Evolutionary conservation across 2,888 invertebrate genomes (phyloP), one percentile per base, ranked within the genome.

Genomic region (Diaperis boleti): DNA sequence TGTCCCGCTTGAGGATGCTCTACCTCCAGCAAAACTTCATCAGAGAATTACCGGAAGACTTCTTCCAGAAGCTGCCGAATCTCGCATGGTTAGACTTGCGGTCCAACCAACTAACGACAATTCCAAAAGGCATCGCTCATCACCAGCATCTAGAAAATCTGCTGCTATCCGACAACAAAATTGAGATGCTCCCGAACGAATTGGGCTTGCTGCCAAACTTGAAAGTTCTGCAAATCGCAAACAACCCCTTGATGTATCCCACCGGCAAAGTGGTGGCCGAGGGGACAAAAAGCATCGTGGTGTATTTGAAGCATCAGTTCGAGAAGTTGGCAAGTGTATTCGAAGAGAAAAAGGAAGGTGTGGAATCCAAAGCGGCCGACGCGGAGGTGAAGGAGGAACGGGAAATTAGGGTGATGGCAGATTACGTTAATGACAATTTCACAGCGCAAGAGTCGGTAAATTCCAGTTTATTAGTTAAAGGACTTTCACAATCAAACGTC

Each of bases 41-140:
- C 1, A 76, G 73, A 50, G 72, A 73, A 31, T 74, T 90, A 37
- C 87, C 88, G 0, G 83, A 85, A 1, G 83, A 87, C 68, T 81
- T 90, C 50, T 90, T 90, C 71, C 77, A 79, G 11, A 79, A 78
- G 31, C 76, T 89, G 10, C 84, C 83, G 5, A 80, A 79, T 71
- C 81, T 90, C 1, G 84, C 83, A 75, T 90, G 89, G 86, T 76
- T 90, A 5, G 90, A 90, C 74, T 72, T 89, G 5, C 83, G 90
- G 69, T 84, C 87, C 64, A 91, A 91, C 75, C 74, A 82, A 55
- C 73, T 91, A 6, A 80, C 75, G 2, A 79, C 77, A 8, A 77
- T 91, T 50, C 89, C 90, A 1, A 78, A 73, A 62, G 82, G 83
- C 1, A 83, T 90, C 13, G 85, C 85, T 62, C 77, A 85, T 66